Base-by-base conservation (phyloP, 2,113 vertebrate species). In the Entelurus aequoreus region DNA sequence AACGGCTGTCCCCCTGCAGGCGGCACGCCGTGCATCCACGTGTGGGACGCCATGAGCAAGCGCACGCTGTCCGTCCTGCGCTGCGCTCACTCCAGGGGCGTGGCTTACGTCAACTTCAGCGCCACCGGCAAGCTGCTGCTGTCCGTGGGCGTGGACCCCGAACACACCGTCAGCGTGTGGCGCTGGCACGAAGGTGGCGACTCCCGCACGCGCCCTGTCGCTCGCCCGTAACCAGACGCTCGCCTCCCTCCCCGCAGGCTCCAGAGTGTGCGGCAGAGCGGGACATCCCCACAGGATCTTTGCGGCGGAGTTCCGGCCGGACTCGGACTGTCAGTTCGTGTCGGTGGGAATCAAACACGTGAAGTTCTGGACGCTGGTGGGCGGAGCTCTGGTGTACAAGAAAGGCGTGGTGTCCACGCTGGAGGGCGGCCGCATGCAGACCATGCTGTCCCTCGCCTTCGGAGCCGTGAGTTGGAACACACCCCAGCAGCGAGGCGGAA, bases 341-440 rank as follows among this genome's bases (percentile, higher is more conserved):
- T 98, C 96, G 0, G 95, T 96, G 11, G 96, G 96, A 47, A 93
- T 98, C 63, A 97, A 96, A 79, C 95, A 98, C 60, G 94, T 97
- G 82, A 98, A 97, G 90, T 98, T 98, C 90, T 98, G 96, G 96
- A 94, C 93, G 0, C 85, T 98, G 77, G 95, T 93, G 4, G 96
- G 96, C 65, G 94, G 95, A 0, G 92, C 95, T 8, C 89, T 98
- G 77, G 92, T 98, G 9, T 93, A 94, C 75, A 97, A 95, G 88
- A 98, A 98, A 60, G 96, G 96, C 35, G 92, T 94, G 80, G 93
- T 98, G 38, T 93, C 93, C 35, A 91, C 92, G 21, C 83, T 94
- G 90, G 94, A 96, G 81, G 94, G 93, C 15, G 93, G 93, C 56
- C 90, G 95, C 77, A 95, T 96, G 93, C 95, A 98, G 85, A 98